Evolutionary conservation across 2,888 invertebrate species (phyloP).

Genomic region (Hyles lineata): DNA sequence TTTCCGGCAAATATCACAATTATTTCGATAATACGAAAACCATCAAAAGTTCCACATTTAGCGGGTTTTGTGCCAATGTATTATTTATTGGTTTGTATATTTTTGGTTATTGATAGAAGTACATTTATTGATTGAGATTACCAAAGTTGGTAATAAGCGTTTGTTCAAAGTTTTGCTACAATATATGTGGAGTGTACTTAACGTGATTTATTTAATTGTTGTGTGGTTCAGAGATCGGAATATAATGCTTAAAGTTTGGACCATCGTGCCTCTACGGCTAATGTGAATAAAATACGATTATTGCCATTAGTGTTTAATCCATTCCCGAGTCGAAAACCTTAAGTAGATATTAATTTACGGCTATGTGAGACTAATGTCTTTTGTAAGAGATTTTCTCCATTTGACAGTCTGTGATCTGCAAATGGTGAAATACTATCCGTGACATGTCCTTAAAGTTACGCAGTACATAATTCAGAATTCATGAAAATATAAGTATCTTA

Average conservation of each 20-base stretch:
- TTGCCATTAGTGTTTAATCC: no score
- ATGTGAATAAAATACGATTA: no score
- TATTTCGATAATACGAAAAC: background rate
- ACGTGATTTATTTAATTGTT: background rate
- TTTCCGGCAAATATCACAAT: constrained; percentile 7
- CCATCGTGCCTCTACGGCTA: background rate
- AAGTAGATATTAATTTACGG: no score
- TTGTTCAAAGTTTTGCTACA: background rate
- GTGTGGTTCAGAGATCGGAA: background rate
- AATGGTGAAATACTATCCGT: no score
- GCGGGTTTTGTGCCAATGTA: background rate
- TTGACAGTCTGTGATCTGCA: no score
- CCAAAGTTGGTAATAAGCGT: constrained; percentile 20
- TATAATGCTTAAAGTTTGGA: background rate
- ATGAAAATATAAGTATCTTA: no score
- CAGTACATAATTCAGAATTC: no score
- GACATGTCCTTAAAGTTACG: no score
- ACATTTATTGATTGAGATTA: constrained; percentile 13
- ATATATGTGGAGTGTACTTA: background rate
- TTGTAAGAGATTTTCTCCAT: no score
- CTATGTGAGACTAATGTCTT: no score
- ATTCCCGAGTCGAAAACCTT: no score
- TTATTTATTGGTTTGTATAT: constrained; percentile 9
- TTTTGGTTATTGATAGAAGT: constrained; percentile 13
- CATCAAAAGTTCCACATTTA: constrained; percentile 9